These are phyloP conservation scores for Pangasius larnaudii DNA, from an alignment of 2,797 vertebrate genomes.

Conservation along the genomic window DNA sequence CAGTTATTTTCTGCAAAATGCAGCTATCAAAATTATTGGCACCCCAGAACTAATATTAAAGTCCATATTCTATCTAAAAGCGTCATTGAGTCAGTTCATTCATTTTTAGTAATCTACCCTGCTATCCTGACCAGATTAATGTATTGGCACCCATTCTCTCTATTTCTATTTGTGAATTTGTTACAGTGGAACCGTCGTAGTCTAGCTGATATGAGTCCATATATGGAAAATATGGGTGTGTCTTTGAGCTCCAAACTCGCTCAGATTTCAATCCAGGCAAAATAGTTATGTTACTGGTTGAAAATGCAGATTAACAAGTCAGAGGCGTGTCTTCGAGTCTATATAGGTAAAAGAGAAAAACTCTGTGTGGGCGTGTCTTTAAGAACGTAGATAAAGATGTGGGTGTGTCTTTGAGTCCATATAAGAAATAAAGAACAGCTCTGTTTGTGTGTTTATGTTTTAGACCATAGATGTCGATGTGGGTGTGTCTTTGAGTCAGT, in stretches of 20 bases:
- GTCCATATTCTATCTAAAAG: not conserved
- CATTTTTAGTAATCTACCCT: too few relatives aligned
- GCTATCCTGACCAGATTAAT: not conserved
- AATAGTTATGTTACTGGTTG: not conserved
- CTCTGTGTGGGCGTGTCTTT: not conserved
- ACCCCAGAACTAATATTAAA: not conserved
- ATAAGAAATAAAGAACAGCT: not conserved
- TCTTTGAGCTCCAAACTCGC: not conserved
- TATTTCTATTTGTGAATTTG: not conserved
- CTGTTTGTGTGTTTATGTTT: not conserved
- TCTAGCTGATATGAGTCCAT: not conserved
- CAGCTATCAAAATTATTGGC: not conserved
- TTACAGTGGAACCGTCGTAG: not conserved
- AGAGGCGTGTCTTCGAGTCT: not conserved
- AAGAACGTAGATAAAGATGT: not conserved
- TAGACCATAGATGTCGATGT: not conserved
- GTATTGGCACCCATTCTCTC: not conserved
- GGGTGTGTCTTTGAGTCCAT: not conserved
- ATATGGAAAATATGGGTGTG: not conserved
- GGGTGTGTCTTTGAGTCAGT: not conserved
- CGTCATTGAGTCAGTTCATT: not conserved
- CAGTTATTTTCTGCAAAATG: not conserved
- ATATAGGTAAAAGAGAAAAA: not conserved
- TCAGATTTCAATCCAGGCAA: not conserved
- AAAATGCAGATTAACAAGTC: not conserved